Evolutionary conservation across 2,797 vertebrate species (phyloP).

Genomic region (Morus bassanus): DNA sequence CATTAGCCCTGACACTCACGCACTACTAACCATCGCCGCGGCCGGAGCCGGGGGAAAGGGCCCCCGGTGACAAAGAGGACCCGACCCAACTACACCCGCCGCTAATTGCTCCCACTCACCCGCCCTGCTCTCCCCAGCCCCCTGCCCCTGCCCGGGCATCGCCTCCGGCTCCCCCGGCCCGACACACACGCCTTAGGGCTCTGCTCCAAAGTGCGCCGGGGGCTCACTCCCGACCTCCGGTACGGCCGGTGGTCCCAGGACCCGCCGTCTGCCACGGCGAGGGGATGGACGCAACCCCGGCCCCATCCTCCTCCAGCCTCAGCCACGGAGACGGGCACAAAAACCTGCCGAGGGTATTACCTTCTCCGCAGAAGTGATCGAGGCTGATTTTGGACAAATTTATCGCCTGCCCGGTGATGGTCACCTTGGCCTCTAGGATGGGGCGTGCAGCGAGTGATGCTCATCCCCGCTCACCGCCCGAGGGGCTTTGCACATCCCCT

Average conservation of each 20-base stretch:
- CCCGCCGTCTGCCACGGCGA: accelerated
- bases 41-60: background rate
- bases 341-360: no score
- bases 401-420: accelerated
- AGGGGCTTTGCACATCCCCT: background rate
- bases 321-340: background rate
- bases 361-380: accelerated
- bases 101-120: constrained; percentile 55
- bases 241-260: background rate
- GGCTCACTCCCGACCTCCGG: background rate
- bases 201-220: background rate
- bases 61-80: constrained; percentile 5
- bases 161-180: background rate
- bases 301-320: background rate
- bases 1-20: constrained; percentile 42
- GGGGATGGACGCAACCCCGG: background rate
- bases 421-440: background rate
- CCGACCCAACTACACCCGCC: background rate
- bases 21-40: background rate
- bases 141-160: background rate
- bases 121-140: background rate
- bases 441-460: background rate
- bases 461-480: accelerated
- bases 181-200: background rate
- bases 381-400: background rate